phyloP scores from a whole-genome alignment of 1,140 invertebrate genomes.

The Cherax quadricarinatus region DNA sequence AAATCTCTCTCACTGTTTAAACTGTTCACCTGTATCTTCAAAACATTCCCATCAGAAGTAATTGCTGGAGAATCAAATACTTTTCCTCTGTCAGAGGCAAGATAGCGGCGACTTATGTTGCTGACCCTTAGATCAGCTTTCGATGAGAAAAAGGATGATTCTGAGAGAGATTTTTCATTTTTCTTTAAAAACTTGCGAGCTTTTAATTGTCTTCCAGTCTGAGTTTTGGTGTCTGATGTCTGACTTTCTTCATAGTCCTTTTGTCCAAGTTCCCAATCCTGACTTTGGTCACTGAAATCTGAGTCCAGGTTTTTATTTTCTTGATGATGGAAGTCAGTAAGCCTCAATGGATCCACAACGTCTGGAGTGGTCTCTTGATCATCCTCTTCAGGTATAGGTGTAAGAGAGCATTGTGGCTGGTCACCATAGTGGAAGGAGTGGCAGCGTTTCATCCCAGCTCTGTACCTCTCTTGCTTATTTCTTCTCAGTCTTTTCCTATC shows the following conservation, averaged over 20 bases:
- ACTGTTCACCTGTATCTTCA: conserved; percentile 18
- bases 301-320: neutral
- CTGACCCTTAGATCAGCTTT: neutral
- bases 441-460: neutral
- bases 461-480: neutral
- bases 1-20: neutral
- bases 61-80: neutral
- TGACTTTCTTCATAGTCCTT: neutral
- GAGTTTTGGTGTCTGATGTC: neutral
- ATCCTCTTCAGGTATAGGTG: conserved; percentile 35
- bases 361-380: neutral
- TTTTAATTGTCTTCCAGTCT: neutral
- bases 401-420: neutral
- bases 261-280: neutral
- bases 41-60: neutral
- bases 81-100: conserved; percentile 23
- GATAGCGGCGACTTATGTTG: conserved; percentile 35
- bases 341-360: neutral
- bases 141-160: neutral
- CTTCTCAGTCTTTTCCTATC: neutral
- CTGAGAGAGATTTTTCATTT: conserved; percentile 35
- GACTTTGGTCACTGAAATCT: neutral
- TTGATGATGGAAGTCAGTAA: neutral
- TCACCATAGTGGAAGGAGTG: neutral
- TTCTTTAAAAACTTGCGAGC: conserved; percentile 36